A percentile compares a stretch with the other conserved stretches of the same genome.
Evolutionary conservation across 1,140 invertebrate species (phyloP).

Genomic region (Teleopsis dalmanni): DNA sequence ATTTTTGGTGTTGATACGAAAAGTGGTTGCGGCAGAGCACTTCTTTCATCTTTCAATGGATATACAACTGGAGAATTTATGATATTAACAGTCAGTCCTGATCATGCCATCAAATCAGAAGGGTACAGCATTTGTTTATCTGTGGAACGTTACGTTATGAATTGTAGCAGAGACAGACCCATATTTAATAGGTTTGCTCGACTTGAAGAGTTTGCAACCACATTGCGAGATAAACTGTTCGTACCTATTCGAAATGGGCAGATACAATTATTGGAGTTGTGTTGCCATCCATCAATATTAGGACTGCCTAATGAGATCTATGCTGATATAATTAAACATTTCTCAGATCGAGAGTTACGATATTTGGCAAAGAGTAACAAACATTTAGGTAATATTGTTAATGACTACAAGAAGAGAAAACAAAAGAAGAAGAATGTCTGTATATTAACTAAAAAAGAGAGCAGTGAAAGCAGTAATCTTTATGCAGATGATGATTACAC

Average conservation of each 20-base stretch:
- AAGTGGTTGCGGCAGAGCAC: background rate
- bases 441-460: no score
- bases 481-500: no score
- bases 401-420: no score
- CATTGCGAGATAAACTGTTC: background rate
- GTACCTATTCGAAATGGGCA: background rate
- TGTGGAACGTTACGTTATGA: background rate
- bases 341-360: background rate
- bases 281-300: background rate
- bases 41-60: background rate
- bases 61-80: background rate
- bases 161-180: background rate
- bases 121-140: background rate
- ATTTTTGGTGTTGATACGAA: background rate
- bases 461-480: no score
- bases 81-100: background rate
- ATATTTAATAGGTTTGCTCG: background rate
- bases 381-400: no score
- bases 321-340: background rate
- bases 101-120: background rate
- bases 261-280: background rate
- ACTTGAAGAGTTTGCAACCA: background rate
- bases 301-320: background rate
- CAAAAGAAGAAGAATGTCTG: no score
- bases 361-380: no score